Conservation (phyloP, 1,140 invertebrate genomes). For the Periplaneta americana region DNA sequence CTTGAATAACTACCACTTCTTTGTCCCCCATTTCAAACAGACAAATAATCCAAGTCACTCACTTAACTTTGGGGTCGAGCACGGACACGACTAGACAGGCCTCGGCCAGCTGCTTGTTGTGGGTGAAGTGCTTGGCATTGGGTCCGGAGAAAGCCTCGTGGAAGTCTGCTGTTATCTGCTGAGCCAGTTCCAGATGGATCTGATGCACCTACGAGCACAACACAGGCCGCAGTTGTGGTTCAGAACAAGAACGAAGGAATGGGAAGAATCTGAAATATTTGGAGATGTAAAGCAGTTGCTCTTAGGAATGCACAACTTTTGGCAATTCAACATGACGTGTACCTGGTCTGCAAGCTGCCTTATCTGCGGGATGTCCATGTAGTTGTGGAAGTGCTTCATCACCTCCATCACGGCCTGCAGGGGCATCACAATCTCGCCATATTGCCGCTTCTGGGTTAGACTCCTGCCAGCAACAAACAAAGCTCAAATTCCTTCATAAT, state of each 20-base stretch:
- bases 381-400: conserved; percentile 78
- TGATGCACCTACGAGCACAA: conserved; percentile 32
- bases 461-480: conserved; percentile 28
- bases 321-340: conserved; percentile 5
- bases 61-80: conserved; percentile 85
- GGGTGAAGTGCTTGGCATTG: conserved; percentile 63
- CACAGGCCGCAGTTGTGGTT: too few species aligned
- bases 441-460: conserved; percentile 70
- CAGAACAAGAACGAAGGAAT: too few species aligned
- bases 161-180: conserved; percentile 93
- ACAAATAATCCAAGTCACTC: conserved; percentile 31
- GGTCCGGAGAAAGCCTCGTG: conserved; percentile 81
- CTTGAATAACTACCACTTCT: too few species aligned
- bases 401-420: conserved; percentile 97
- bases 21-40: too few species aligned
- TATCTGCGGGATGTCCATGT: conserved; percentile 83
- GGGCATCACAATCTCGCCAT: conserved; percentile 91
- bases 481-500: too few species aligned
- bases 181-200: conserved; percentile 77
- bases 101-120: conserved; percentile 74
- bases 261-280: too few species aligned
- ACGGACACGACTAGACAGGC: conserved; percentile 91
- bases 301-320: too few species aligned
- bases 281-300: too few species aligned
- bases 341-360: conserved; percentile 71